phyloP scores from a whole-genome alignment of 2,113 vertebrate genomes.

The Scophthalmus maximus region DNA sequence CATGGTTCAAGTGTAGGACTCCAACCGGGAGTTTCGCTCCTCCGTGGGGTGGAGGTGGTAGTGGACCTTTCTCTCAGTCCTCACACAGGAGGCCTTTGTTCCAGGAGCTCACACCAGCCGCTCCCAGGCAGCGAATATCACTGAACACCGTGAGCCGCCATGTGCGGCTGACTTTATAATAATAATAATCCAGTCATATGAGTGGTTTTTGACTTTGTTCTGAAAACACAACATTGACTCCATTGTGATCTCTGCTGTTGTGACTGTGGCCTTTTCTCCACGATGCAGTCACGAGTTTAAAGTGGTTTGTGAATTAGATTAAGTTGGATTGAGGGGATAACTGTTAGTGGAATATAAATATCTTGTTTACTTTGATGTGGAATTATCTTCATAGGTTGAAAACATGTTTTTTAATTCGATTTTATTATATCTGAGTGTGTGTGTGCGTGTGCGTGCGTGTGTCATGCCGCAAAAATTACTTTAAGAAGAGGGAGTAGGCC shows the following conservation, averaged over 20 bases:
- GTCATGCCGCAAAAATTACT: not conserved
- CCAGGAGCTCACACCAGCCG: constrained; percentile 1
- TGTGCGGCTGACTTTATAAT: constrained; percentile 25
- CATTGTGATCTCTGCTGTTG: constrained; percentile 52
- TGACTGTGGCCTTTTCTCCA: constrained; percentile 20
- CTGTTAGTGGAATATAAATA: constrained; percentile 24
- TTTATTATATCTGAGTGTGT: not conserved
- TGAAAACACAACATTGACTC: constrained; percentile 27
- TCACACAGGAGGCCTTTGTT: too few species aligned
- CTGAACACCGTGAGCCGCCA: not conserved
- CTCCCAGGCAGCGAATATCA: not conserved
- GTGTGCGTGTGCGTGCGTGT: not conserved
- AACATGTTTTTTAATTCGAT: not conserved
- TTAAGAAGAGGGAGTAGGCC: not conserved
- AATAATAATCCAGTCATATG: constrained; percentile 63
- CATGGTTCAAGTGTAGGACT: too few species aligned
- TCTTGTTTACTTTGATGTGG: not conserved
- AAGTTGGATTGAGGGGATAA: constrained; percentile 17
- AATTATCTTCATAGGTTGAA: not conserved
- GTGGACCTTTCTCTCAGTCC: constrained; percentile 7
- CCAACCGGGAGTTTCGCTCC: too few species aligned
- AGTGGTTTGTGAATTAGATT: constrained; percentile 42
- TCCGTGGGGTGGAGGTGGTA: not conserved
- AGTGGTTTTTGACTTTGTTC: constrained; percentile 45
- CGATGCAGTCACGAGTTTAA: constrained; percentile 3